phyloP scores from a whole-genome alignment of 2,113 vertebrate species.

The Cacatua alba region DNA sequence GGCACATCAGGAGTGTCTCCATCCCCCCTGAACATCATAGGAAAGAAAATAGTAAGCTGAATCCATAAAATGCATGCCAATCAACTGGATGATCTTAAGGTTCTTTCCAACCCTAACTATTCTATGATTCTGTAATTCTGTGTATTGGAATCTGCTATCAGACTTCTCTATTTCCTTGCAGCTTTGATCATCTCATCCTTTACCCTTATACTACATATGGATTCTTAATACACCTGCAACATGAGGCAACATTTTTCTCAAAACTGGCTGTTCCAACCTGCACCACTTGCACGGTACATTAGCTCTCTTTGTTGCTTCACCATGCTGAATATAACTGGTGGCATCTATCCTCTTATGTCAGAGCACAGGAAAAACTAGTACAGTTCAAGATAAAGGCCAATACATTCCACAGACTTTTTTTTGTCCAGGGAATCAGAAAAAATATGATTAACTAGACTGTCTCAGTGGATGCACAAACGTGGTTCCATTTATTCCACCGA shows the following conservation, averaged over 20 bases:
- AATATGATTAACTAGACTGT: background rate
- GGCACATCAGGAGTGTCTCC: background rate
- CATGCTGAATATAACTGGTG: background rate
- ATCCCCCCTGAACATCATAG: background rate
- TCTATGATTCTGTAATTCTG: too few relatives aligned
- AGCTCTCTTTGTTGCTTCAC: background rate
- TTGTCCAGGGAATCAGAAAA: background rate
- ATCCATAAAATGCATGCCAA: background rate
- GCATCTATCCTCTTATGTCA: background rate
- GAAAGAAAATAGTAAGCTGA: background rate
- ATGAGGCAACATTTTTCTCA: background rate
- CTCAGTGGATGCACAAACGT: background rate
- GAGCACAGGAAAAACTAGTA: background rate
- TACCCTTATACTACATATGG: background rate
- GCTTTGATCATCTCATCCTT: background rate
- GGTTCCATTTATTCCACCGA: background rate
- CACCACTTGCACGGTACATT: background rate
- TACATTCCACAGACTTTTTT: background rate
- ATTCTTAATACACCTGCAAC: background rate
- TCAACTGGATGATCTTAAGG: background rate
- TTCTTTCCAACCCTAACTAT: too few relatives aligned
- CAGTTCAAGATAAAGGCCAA: background rate
- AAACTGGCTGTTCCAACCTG: background rate
- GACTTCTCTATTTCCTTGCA: background rate
- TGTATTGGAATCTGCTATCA: background rate